Base-by-base conservation (phyloP, 2,888 invertebrate species). In the Pachycephus smyrnensis region DNA sequence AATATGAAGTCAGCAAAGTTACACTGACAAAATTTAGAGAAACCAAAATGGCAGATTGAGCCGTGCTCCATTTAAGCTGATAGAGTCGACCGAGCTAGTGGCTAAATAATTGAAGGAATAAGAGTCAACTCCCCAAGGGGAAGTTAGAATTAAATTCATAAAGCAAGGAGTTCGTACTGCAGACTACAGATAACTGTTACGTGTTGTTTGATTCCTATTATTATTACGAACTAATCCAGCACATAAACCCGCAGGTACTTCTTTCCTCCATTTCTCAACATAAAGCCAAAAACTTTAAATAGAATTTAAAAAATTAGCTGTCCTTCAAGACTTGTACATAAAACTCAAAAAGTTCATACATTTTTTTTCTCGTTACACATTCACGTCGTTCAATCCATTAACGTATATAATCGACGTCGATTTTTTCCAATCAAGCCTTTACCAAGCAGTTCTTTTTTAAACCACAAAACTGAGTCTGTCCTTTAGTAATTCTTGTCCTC, bases 71-170 rank as follows among this genome's bases (percentile, higher is more conserved):
- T 33, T 75, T 71, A 73, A 73, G 40, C 73, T n/a, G 73, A 71
- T 15, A 30, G 69, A 68, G 23, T 40, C 23, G 6, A 40, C 9
- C 9, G 1, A 6, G 2, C 9, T 23, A 15, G 55, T 23, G 55
- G 23, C 55, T 2, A 55, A 55, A 55, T 23, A 55, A 55, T 55
- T 9, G 23, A 55, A 23, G 55, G 55, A 55, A 55, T 55, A 23
- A 55, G 9, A 23, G 55, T 55, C 6, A 55, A 55, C 9, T 55
- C 75, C 36, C 76, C 79, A 69, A 77, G 76, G 76, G 77, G 77
- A 80, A 77, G 76, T 79, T 75, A 76, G 80, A 79, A 69, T 73
- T 37, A 76, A 79, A 55, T 23, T 23, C 23, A 6, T 55, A 55
- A 55, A 9, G 55, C 9, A 55, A 23, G 2, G 23, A 55, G 55